These are phyloP conservation scores for Poeciliopsis retropinna DNA, from an alignment of 2,113 vertebrate species.

Conservation along the genomic window DNA sequence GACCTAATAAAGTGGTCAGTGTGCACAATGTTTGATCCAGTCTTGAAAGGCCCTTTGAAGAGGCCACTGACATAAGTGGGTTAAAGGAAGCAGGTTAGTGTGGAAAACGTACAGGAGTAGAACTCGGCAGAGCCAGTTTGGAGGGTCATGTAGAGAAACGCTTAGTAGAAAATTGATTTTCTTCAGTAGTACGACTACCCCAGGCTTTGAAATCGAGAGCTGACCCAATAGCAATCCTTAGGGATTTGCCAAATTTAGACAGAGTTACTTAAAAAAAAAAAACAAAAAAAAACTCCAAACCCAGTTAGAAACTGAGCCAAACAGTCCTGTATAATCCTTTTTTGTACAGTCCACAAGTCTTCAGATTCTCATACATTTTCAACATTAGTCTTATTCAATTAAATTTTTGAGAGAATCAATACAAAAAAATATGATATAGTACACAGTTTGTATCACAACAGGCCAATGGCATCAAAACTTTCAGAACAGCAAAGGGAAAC, in stretches of 20 bases:
- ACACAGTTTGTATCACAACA: too few species aligned
- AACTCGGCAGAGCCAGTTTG: neutral
- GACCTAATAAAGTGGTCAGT: neutral
- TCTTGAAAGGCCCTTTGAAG: neutral
- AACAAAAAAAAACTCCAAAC: too few species aligned
- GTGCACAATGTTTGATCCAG: neutral
- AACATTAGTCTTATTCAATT: too few species aligned
- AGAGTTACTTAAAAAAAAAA: neutral
- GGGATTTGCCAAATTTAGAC: too few species aligned
- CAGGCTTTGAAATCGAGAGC: neutral
- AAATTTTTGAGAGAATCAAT: too few species aligned
- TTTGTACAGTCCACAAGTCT: neutral
- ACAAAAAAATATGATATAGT: too few species aligned
- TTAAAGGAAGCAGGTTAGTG: neutral
- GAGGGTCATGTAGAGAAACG: neutral
- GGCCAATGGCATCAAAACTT: too few species aligned
- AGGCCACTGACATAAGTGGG: neutral
- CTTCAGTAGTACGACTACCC: neutral
- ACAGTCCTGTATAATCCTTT: neutral
- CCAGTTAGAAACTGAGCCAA: neutral
- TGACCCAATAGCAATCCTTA: too few species aligned
- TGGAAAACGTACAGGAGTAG: neutral
- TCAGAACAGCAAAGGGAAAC: too few species aligned
- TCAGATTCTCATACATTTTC: too few species aligned
- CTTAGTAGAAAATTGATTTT: neutral